A percentile compares a stretch with the other conserved stretches of the same genome.
phyloP scores from a whole-genome alignment of 1,140 invertebrate species.

The Sinonovacula constricta region DNA sequence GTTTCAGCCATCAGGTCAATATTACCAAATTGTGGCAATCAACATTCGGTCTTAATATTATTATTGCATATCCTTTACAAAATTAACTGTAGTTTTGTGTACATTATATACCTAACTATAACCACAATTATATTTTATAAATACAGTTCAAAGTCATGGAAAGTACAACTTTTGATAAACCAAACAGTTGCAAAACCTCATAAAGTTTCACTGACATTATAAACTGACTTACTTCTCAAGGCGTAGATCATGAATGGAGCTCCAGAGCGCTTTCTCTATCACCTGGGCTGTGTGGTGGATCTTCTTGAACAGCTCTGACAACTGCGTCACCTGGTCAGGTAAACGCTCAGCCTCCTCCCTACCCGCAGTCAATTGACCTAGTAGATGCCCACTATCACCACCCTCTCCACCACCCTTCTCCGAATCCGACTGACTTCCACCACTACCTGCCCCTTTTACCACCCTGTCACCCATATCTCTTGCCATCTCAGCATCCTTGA shows the following conservation, averaged over 20 bases:
- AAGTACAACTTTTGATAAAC: too few species aligned
- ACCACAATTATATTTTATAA: too few species aligned
- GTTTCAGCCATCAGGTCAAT: too few species aligned
- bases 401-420: neutral
- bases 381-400: neutral
- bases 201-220: too few species aligned
- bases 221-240: constrained; percentile 56
- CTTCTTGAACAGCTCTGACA: constrained; percentile 48
- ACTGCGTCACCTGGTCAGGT: neutral
- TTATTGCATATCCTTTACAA: too few species aligned
- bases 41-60: too few species aligned
- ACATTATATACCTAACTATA: too few species aligned
- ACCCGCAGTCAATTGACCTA: neutral
- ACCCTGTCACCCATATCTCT: neutral
- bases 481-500: neutral
- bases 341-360: neutral
- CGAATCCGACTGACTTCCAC: neutral
- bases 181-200: too few species aligned
- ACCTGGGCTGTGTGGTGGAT: constrained; percentile 50
- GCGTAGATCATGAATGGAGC: constrained; percentile 55
- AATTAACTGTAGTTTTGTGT: too few species aligned
- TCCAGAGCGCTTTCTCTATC: constrained; percentile 52
- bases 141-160: too few species aligned
- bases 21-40: too few species aligned
- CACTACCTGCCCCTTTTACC: neutral